phyloP scores from a whole-genome alignment of 1,140 invertebrate species.

The Anoplophora glabripennis region DNA sequence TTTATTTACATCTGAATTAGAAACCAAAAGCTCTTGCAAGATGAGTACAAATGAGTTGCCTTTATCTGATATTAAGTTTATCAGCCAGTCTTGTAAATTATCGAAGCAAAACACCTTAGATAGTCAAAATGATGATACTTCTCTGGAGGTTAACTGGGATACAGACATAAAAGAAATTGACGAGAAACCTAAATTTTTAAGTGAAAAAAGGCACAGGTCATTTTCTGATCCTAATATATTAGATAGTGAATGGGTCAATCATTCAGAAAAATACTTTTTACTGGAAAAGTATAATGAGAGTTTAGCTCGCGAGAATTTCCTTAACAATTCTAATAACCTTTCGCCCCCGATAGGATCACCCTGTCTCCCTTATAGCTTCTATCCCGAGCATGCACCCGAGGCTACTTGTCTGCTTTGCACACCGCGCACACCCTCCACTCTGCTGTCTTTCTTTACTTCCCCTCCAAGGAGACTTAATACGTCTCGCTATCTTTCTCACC shows the following conservation, averaged over 20 bases:
- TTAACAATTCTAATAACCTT: conserved; percentile 9
- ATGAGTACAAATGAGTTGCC: conserved; percentile 58
- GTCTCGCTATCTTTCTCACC: conserved; percentile 44
- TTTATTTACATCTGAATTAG: conserved; percentile 39
- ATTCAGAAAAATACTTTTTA: conserved; percentile 30
- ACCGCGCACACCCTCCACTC: conserved; percentile 50
- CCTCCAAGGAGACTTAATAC: conserved; percentile 36
- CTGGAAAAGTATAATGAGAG: conserved; percentile 36
- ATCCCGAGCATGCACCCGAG: conserved; percentile 45
- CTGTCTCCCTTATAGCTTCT: conserved; percentile 36
- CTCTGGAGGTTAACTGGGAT: conserved; percentile 40
- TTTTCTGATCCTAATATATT: conserved; percentile 48
- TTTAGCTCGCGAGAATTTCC: conserved; percentile 13
- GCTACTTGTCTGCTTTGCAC: conserved; percentile 50
- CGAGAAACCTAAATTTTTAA: conserved; percentile 7
- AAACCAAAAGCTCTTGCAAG: conserved; percentile 48
- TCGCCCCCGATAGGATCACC: conserved; percentile 15
- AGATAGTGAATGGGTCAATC: conserved; percentile 32
- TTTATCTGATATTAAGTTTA: conserved; percentile 55
- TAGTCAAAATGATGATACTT: conserved; percentile 35
- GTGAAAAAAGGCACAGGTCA: conserved; percentile 35
- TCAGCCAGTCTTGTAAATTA: conserved; percentile 25
- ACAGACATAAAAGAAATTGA: conserved; percentile 27
- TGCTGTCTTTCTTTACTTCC: conserved; percentile 45
- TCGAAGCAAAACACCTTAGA: conserved; percentile 30